Evolutionary conservation across 2,888 invertebrate genomes (phyloP), one percentile per base, ranked within the genome.

Genomic region (Escarpia spicata): DNA sequence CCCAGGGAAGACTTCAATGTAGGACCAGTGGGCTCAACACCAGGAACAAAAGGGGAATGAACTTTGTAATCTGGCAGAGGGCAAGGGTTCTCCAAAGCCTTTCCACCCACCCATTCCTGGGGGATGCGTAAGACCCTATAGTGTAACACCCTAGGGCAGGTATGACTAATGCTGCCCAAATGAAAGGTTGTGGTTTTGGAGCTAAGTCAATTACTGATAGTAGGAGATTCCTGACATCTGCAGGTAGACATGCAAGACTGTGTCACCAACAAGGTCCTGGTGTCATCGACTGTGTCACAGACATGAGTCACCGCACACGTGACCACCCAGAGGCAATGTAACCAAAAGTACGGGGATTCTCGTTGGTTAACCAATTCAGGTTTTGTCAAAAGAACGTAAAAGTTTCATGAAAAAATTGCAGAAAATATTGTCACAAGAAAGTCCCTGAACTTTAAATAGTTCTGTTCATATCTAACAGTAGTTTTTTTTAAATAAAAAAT

Each of bases 131-230:
- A 75, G n/a, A 75, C 75, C 75, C 75, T 75, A 75, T 26, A 75
- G 19, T n/a, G 3, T 37, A 37, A 37, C 37, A 37, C 75, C 75
- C 75, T n/a, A 75, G 75, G 75, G 3, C 6, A 75, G 75, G 19
- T 26, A 75, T 75, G 75, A 75, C 75, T 75, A 75, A 75, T 75
- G 75, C 75, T 19, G n/a, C 19, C 75, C 75, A 19, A 75, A 75
- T 75, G 3, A 75, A 75, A 26, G 75, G 75, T 75, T 75, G 75
- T 75, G 75, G 75, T 75, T 75, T 75, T 26, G 26, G 75, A 75
- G 75, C 75, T 75, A 75, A n/a, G n/a, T 75, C 75, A 75, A 75
- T 75, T 75, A 75, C 75, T 19, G 75, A 75, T 75, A 75, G 75
- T 26, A 75, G 19, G 75, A 26, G 19, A 75, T 75, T 75, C 75